phyloP scores from a whole-genome alignment of 2,797 vertebrate species.

The Anolis apletophallus region DNA sequence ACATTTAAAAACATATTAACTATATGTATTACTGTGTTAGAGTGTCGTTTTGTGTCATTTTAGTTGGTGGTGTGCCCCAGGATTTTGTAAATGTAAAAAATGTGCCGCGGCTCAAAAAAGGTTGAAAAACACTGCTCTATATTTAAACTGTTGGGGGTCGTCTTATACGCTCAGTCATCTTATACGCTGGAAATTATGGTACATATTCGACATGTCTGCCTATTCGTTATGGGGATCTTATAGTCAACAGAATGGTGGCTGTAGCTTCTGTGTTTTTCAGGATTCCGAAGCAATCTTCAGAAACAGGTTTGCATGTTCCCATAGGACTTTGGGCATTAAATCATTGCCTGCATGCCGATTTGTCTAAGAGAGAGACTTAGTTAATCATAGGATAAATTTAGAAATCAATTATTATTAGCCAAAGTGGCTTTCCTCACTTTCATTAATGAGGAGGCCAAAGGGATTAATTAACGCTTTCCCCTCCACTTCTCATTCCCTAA shows the following conservation, averaged over 20 bases:
- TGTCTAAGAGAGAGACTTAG: slow-evolving; percentile 67
- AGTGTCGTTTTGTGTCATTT: no score
- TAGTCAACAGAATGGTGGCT: neutral
- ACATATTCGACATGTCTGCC: neutral
- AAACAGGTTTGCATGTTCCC: slow-evolving; percentile 54
- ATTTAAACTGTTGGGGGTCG: no score
- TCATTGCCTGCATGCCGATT: slow-evolving; percentile 69
- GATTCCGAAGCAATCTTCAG: slow-evolving; percentile 58
- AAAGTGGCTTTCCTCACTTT: slow-evolving; percentile 66
- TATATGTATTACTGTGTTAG: no score
- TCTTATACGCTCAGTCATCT: no score
- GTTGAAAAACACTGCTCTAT: no score
- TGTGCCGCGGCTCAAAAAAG: no score
- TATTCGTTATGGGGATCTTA: neutral
- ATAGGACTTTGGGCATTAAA: slow-evolving; percentile 62
- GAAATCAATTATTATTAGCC: slow-evolving; percentile 76
- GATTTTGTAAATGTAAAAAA: no score
- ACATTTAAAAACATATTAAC: no score
- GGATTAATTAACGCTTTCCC: slow-evolving; percentile 44
- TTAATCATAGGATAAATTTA: slow-evolving; percentile 78
- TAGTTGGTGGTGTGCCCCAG: no score
- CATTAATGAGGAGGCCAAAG: slow-evolving; percentile 64
- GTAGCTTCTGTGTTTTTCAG: neutral
- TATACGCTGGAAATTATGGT: no score
- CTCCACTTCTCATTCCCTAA: slow-evolving; percentile 52